Base-by-base conservation (phyloP, 2,888 invertebrate genomes). In the Agrenia bidenticulata region DNA sequence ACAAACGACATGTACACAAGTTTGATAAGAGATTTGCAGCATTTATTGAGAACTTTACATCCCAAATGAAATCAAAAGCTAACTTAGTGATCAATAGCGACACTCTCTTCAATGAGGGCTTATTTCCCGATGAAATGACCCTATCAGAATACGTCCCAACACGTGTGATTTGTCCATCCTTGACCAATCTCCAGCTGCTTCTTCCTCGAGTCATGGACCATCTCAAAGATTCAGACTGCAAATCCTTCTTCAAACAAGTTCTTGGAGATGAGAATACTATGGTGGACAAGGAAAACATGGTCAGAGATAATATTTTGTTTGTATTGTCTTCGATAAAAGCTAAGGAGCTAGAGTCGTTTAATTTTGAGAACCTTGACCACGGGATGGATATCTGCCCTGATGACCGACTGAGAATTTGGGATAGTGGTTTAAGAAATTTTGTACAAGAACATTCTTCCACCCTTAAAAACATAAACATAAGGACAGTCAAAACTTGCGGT, bases 141-240 rank as follows among this genome's bases (percentile, higher is more conserved):
- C 17, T 64, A 11, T 53, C 5, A 1, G 64, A 64, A 15, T 64
- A 55, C 42, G 54, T 64, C n/a, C 59, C 59, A 15, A 41, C 58
- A 15, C 53, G 32, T n/a, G 39, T 54, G 7, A n/a, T 60, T 1
- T 19, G 5, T 45, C 45, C 45, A 45, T 15, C n/a, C 45, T n/a
- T 45, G 4, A 45, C 2, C 9, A 15, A 45, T 9, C 45, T 45
- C n/a, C n/a, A 17, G 9, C 5, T 45, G 9, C 5, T 17, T 15
- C 9, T 45, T 11, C 45, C 45, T 5, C 15, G 15, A 17, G n/a
- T 45, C n/a, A 5, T 17, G 5, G 45, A 45, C 19, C 15, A 17
- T n/a, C 9, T 15, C 4, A 15, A 45, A 5, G 9, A 15, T 7
- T 4, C 21, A 2, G 51, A 51, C 23, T 51, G 13, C 11, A 51